These are phyloP conservation scores for Clusia tigrina DNA, from an alignment of 2,888 invertebrate species.

Conservation along the genomic window DNA sequence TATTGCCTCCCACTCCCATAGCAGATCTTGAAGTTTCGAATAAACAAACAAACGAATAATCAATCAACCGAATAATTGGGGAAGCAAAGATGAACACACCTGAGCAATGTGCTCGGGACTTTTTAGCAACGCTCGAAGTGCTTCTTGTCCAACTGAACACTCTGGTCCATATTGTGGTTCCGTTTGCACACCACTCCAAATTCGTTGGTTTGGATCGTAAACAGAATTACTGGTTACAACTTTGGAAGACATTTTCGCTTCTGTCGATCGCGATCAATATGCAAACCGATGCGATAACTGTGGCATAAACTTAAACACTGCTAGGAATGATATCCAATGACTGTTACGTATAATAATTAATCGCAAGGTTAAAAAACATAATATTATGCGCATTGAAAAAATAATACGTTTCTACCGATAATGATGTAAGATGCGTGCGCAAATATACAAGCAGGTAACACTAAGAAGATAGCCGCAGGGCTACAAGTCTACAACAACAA, in stretches of 20 bases:
- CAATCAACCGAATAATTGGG: not conserved
- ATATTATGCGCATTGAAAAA: too few relatives aligned
- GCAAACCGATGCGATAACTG: too few relatives aligned
- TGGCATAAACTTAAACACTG: too few relatives aligned
- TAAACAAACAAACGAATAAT: not conserved
- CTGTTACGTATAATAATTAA: too few relatives aligned
- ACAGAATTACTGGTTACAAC: not conserved
- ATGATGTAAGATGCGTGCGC: too few relatives aligned
- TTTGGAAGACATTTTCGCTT: not conserved
- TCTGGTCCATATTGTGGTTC: not conserved
- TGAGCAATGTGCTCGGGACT: conserved; percentile 14
- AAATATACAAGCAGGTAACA: too few relatives aligned
- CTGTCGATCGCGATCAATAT: too few relatives aligned
- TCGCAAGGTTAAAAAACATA: too few relatives aligned
- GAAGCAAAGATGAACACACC: conserved; percentile 6
- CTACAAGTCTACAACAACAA: too few relatives aligned
- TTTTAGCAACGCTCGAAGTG: not conserved
- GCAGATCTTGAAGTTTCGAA: conserved; percentile 26
- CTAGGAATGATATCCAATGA: too few relatives aligned
- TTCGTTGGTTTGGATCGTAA: conserved; percentile 4
- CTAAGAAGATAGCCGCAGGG: too few relatives aligned
- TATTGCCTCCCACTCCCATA: conserved; percentile 29
- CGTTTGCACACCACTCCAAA: conserved; percentile 7
- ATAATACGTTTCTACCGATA: too few relatives aligned
- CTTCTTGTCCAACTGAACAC: conserved; percentile 12